Evolutionary conservation across 1,140 invertebrate species (phyloP).

Genomic region (Drosophila mojavensis): DNA sequence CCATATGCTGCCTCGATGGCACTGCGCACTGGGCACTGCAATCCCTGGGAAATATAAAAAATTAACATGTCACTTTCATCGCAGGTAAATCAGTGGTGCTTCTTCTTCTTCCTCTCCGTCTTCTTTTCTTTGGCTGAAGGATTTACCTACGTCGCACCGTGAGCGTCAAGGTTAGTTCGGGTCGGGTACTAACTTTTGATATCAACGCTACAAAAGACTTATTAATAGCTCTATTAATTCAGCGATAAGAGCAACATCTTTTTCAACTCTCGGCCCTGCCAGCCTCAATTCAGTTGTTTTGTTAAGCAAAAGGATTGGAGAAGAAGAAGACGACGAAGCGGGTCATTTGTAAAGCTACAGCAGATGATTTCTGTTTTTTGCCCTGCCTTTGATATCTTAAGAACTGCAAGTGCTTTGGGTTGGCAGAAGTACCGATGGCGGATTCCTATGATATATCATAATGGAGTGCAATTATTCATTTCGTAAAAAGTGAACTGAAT

Average conservation of each 20-base stretch:
- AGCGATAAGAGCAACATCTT: constrained; percentile 67
- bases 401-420: constrained; percentile 10
- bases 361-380: background rate
- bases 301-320: constrained; percentile 20
- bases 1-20: constrained; percentile 19
- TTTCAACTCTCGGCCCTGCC: constrained; percentile 23
- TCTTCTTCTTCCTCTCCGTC: too few relatives aligned
- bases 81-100: constrained; percentile 72
- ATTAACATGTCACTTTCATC: constrained; percentile 79
- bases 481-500: background rate
- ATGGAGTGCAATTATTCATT: background rate
- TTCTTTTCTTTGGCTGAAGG: constrained; percentile 66
- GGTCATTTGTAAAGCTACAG: constrained; percentile 41
- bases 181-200: constrained; percentile 38
- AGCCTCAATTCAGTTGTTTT: constrained; percentile 49
- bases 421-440: background rate
- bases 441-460: background rate
- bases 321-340: constrained; percentile 29
- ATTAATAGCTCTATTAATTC: constrained; percentile 80
- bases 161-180: constrained; percentile 53
- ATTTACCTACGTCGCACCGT: constrained; percentile 42
- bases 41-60: constrained; percentile 56
- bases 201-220: constrained; percentile 70
- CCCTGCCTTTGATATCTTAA: constrained; percentile 3
- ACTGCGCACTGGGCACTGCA: constrained; percentile 29